Evolutionary conservation across 1,140 invertebrate species (phyloP).

Genomic region (Drosophila arizonae): DNA sequence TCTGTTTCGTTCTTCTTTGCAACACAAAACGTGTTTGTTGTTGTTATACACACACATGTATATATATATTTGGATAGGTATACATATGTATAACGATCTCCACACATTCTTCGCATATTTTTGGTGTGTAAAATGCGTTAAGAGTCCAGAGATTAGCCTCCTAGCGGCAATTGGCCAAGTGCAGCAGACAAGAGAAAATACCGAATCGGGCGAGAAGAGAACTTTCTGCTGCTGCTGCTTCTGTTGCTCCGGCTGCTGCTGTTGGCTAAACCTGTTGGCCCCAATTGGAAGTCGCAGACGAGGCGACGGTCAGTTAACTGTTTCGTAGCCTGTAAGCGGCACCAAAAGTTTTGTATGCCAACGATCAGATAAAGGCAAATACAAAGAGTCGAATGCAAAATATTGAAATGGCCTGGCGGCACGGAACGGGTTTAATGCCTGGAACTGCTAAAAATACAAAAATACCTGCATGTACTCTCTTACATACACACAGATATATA

Average conservation of each 20-base stretch:
- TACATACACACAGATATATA: no score
- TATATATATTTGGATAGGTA: neutral
- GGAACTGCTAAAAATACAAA: constrained; percentile 29
- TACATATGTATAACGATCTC: constrained; percentile 28
- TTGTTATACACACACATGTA: no score
- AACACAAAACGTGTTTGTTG: constrained; percentile 5
- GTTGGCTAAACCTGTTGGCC: constrained; percentile 69
- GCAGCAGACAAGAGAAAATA: constrained; percentile 23
- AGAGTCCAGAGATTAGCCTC: constrained; percentile 31
- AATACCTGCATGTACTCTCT: constrained; percentile 7
- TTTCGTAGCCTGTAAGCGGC: constrained; percentile 61
- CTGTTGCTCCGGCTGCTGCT: constrained; percentile 21
- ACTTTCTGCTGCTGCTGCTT: constrained; percentile 35
- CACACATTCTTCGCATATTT: constrained; percentile 9
- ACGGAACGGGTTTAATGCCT: constrained; percentile 51
- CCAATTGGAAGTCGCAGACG: constrained; percentile 41
- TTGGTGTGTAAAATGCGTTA: constrained; percentile 23
- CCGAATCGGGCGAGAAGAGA: constrained; percentile 45
- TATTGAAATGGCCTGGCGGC: constrained; percentile 55
- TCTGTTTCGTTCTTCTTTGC: neutral
- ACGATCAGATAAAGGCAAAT: constrained; percentile 69
- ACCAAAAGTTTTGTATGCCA: constrained; percentile 51
- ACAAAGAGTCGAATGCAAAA: constrained; percentile 63
- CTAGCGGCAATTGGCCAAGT: constrained; percentile 32
- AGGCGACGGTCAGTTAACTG: constrained; percentile 68